These are phyloP conservation scores for Eufriesea mexicana DNA, from an alignment of 1,140 invertebrate species.

Conservation along the genomic window DNA sequence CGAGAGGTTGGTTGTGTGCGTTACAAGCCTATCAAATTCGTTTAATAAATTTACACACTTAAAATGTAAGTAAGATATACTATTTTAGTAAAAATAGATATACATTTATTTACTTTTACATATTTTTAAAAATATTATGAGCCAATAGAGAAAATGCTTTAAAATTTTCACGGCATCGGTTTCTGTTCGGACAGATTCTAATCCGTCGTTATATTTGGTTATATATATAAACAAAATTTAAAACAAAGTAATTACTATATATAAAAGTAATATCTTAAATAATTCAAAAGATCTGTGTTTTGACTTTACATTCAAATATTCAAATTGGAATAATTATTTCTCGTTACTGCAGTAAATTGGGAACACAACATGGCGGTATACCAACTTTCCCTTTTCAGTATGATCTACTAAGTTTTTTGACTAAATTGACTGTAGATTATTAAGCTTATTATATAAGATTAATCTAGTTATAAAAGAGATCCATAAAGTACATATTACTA, in stretches of 20 bases:
- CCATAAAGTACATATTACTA: not conserved
- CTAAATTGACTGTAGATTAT: not conserved
- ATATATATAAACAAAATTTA: not conserved
- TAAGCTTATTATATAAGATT: not conserved
- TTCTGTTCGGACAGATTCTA: not conserved
- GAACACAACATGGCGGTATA: constrained; percentile 41
- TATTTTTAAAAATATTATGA: not conserved
- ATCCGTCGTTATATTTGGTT: not conserved
- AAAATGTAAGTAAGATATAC: constrained; percentile 41
- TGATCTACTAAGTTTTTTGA: constrained; percentile 1
- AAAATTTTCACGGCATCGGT: constrained; percentile 33
- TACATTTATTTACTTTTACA: not conserved
- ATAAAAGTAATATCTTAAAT: not conserved
- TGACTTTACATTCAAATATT: not conserved
- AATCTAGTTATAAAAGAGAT: no score
- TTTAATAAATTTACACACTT: not conserved
- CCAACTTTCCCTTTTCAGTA: constrained; percentile 41
- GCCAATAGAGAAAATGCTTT: not conserved
- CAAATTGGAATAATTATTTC: not conserved
- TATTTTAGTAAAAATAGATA: not conserved
- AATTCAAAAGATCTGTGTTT: not conserved
- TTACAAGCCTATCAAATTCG: not conserved
- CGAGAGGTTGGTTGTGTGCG: constrained; percentile 32
- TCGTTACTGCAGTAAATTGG: constrained; percentile 25
- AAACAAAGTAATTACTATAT: not conserved